Evolutionary conservation across 2,797 vertebrate species (phyloP), one percentile per base, ranked within the genome.

Genomic region (Philypnodon macrostomus): DNA sequence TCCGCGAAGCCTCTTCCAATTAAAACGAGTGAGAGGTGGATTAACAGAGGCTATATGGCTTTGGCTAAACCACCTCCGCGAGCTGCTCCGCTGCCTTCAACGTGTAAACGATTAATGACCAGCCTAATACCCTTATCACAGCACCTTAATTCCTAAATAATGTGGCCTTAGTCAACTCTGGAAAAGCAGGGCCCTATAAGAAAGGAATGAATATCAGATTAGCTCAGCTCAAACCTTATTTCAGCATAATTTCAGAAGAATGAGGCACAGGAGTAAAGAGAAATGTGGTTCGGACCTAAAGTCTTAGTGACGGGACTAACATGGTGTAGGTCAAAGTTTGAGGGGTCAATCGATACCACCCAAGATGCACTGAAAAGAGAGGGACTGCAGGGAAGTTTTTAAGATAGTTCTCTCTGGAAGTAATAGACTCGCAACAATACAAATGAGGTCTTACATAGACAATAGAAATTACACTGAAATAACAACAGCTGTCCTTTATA

Each of bases 21-120:
- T 90, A 90, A 89, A 89, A 88, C 74, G 48, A 83, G 87, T 79
- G 84, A 90, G 88, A 88, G 83, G 84, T 88, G 89, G 87, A 90
- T 90, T 90, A 90, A 82, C 83, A 80, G 71, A 80, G 80, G 84
- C 85, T 87, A 84, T 85, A 85, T 85, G 85, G 85, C 85, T 88
- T 86, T 83, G 80, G 44, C 82, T 89, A 85, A 88, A 89, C 85
- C 85, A 85, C 81, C 83, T 85, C 85, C 78, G 82, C 77, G 85
- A 88, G 87, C 85, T 81, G 87, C 88, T 87, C 83, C 51, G 72
- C 86, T 87, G 86, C 80, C 74, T 90, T 82, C 87, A 85, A 89
- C 84, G 83, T 87, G 87, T 84, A 86, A 87, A 85, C 85, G 81
- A 89, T 89, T 89, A 90, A 90, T 90, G 87, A 87, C 83, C 84